Evolutionary conservation across 92 coral and sea anemone genomes (phyloP).

Genomic region (Plumapathes pennacea): DNA sequence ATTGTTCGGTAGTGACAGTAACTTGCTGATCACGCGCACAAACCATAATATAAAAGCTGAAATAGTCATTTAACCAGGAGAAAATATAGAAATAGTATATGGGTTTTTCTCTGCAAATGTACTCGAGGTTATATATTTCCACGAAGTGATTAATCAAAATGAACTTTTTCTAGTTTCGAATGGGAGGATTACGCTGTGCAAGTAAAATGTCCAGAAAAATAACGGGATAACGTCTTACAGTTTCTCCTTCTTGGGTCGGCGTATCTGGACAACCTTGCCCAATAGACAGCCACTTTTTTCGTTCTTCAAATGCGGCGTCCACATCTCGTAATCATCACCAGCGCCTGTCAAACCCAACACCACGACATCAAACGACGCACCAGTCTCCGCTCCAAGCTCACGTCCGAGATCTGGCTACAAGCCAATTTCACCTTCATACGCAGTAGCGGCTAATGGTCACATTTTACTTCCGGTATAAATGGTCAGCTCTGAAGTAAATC

Average conservation of each 20-base stretch:
- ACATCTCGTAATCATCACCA: constrained; percentile 43
- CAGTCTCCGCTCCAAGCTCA: not conserved
- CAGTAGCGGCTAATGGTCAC: not conserved
- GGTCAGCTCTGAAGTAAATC: no score
- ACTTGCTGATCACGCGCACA: no score
- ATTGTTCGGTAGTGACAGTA: no score
- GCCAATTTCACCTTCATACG: not conserved
- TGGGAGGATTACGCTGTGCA: no score
- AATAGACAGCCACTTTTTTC: constrained; percentile 65
- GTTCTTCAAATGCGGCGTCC: constrained; percentile 66
- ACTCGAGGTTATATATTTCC: no score
- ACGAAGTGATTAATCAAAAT: no score
- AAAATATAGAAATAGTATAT: no score
- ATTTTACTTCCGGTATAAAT: no score
- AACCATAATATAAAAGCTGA: no score
- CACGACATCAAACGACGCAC: not conserved
- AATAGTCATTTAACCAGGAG: no score
- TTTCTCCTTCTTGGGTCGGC: constrained; percentile 47
- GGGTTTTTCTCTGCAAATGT: no score
- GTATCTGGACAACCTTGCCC: constrained; percentile 45
- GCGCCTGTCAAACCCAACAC: constrained; percentile 2
- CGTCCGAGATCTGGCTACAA: not conserved
- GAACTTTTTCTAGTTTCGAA: no score
- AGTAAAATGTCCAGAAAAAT: not conserved
- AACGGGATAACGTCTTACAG: constrained; percentile 45